Base-by-base conservation (phyloP, 2,888 invertebrate genomes). In the Amblyteles armatorius region DNA sequence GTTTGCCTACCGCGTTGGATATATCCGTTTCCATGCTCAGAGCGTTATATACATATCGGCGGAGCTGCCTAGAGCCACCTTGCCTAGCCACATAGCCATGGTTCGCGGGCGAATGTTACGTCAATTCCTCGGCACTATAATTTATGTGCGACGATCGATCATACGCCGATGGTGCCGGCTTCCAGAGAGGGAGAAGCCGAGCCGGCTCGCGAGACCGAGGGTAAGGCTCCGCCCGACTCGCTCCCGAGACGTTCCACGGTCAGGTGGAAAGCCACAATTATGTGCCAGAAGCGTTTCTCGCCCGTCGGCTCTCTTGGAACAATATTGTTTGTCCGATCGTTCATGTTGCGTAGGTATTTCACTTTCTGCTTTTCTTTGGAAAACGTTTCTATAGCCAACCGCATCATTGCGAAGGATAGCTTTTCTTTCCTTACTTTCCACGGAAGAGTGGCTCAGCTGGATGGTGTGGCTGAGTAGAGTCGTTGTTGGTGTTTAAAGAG, bases 81-180 rank as follows among this genome's bases (percentile, higher is more conserved):
- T 36, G 9, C 63, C 63, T 11, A 57, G 57, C 26, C 29, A 29
- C 63, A 36, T 33, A 26, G n/a, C 63, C 6, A 63, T n/a, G n/a
- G 63, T 29, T 63, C 63, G 63, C 36, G 63, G 36, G 63, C 63
- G n/a, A 63, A 36, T 36, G 63, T n/a, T 63, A 63, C 63, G 63
- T 63, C 63, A n/a, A 63, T 33, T 63, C n/a, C 33, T 50, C 19
- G 19, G 40, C 29, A 44, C 73, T 73, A 55, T 79, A 79, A 72
- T 79, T 73, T 65, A 80, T 80, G 67, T 40, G 16, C 13, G 19
- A 80, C 80, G 48, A 80, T 80, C 80, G 80, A 80, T 80, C 80
- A 80, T 73, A 65, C 19, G 26, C 73, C 80, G 67, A 36, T 29
- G 57, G 73, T n/a, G 79, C 63, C 3, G 22, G 22, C 65, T 33